Evolutionary conservation across 2,797 vertebrate genomes (phyloP).

Genomic region (Schizopygopsis malacanthus): DNA sequence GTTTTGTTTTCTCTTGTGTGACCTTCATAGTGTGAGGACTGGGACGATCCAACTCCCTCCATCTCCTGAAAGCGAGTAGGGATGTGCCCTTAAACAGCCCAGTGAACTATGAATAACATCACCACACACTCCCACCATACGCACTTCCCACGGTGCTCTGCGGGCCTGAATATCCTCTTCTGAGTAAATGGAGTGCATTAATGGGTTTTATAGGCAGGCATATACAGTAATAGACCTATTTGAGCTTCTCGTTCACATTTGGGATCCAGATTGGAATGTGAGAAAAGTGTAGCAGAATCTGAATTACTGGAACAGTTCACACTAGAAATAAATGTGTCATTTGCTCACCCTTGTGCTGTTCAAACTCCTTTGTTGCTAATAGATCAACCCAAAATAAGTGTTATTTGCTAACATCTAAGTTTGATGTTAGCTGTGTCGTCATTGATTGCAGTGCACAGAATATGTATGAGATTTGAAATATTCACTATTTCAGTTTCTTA

Average conservation of each 20-base stretch:
- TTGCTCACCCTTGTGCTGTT: neutral
- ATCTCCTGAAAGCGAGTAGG: constrained; percentile 55
- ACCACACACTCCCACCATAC: constrained; percentile 35
- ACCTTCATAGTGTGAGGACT: constrained; percentile 32
- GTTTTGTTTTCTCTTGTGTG: constrained; percentile 16
- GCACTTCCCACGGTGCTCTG: constrained; percentile 38
- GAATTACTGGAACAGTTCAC: neutral
- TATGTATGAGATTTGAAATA: neutral
- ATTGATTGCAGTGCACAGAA: neutral
- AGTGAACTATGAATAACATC: constrained; percentile 62
- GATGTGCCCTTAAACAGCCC: constrained; percentile 59
- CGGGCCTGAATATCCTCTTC: constrained; percentile 40
- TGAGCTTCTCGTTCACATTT: constrained; percentile 14
- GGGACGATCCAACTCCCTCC: constrained; percentile 46
- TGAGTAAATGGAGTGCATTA: constrained; percentile 37
- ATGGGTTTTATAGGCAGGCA: constrained; percentile 37
- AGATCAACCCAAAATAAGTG: neutral
- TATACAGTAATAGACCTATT: constrained; percentile 31
- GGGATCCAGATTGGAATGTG: constrained; percentile 12
- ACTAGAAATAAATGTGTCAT: neutral
- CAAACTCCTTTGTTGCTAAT: neutral
- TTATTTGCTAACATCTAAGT: neutral
- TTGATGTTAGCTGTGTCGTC: neutral
- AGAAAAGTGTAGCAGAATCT: constrained; percentile 5
- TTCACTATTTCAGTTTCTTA: neutral